These are phyloP conservation scores for Tichodroma muraria DNA, from an alignment of 2,113 vertebrate species.

Conservation along the genomic window DNA sequence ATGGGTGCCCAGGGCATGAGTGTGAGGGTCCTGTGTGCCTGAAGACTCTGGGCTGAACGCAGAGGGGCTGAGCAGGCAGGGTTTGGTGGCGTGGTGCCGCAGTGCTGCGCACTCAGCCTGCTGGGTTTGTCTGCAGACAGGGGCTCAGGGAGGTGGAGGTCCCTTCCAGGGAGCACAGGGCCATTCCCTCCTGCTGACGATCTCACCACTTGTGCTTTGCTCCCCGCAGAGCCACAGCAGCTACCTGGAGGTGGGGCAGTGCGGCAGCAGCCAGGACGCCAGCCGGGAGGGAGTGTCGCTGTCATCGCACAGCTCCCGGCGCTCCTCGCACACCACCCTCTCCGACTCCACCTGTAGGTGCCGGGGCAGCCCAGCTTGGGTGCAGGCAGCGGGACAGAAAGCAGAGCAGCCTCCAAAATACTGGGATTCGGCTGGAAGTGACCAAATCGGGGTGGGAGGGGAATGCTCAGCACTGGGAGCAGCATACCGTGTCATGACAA, in stretches of 20 bases:
- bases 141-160: too few species aligned
- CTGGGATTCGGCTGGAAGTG: fast-evolving
- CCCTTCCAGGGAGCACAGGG: too few species aligned
- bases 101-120: neutral
- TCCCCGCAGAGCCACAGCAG: slow-evolving; percentile 70
- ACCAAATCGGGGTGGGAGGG: fast-evolving
- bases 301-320: slow-evolving; percentile 75
- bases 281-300: slow-evolving; percentile 71
- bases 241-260: slow-evolving; percentile 70
- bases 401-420: neutral
- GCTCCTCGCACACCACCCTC: slow-evolving; percentile 72
- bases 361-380: neutral
- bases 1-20: neutral
- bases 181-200: fast-evolving
- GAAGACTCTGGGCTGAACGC: fast-evolving
- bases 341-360: slow-evolving; percentile 81
- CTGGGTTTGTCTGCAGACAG: neutral
- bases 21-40: neutral
- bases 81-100: too few species aligned
- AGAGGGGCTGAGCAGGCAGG: neutral
- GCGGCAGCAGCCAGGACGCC: slow-evolving; percentile 45
- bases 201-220: neutral
- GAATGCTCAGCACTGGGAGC: fast-evolving
- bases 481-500: fast-evolving
- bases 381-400: neutral